Conservation (phyloP, 2,797 vertebrate genomes). For the Huso huso region DNA sequence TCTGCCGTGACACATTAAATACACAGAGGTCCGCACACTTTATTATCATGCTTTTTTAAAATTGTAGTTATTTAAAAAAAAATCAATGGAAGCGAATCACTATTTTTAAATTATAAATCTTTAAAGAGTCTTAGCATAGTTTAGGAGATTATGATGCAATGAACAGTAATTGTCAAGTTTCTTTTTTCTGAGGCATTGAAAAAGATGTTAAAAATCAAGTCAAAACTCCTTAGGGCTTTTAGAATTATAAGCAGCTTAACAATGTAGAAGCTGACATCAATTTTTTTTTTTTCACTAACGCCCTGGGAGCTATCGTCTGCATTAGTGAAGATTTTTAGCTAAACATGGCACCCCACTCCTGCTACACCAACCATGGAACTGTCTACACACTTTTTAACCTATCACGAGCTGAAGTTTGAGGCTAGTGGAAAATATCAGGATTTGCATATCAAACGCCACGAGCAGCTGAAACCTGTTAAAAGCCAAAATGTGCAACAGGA, state of each 20-base stretch:
- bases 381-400: conserved; percentile 29
- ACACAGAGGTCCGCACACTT: too few species aligned
- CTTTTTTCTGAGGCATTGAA: conserved; percentile 32
- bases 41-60: too few species aligned
- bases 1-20: too few species aligned
- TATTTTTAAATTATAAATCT: background rate
- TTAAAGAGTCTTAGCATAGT: conserved; percentile 44
- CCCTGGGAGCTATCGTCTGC: conserved; percentile 43
- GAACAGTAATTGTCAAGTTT: conserved; percentile 48
- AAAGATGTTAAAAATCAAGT: conserved; percentile 51
- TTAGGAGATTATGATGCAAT: conserved; percentile 36
- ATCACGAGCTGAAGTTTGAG: conserved; percentile 29
- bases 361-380: conserved; percentile 29
- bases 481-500: conserved; percentile 31
- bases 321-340: conserved; percentile 48
- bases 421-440: conserved; percentile 40
- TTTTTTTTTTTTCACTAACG: conserved; percentile 42
- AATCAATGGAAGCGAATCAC: too few species aligned
- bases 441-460: conserved; percentile 47
- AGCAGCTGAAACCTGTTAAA: conserved; percentile 41
- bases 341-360: conserved; percentile 43
- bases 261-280: conserved; percentile 45
- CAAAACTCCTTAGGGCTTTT: conserved; percentile 53
- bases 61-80: too few species aligned
- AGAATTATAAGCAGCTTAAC: conserved; percentile 54